phyloP scores from a whole-genome alignment of 2,113 vertebrate species.

The Urocitellus parryii region DNA sequence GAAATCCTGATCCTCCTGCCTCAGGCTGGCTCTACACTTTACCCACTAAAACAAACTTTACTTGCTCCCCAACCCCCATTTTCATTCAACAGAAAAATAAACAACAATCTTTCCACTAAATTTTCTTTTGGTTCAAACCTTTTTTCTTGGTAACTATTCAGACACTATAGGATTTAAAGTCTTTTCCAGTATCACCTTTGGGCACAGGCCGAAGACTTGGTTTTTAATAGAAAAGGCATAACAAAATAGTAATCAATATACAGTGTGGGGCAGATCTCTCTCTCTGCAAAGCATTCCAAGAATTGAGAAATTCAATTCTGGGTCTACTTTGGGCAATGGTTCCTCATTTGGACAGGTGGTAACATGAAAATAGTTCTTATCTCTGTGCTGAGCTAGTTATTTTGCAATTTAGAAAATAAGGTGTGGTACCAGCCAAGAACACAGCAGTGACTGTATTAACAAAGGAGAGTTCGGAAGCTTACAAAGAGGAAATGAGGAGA shows the following conservation, averaged over 20 bases:
- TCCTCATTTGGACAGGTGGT: background rate
- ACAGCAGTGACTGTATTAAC: slow-evolving; percentile 46
- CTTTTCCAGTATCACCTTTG: background rate
- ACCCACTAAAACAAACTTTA: background rate
- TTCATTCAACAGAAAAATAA: slow-evolving; percentile 15
- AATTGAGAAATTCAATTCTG: background rate
- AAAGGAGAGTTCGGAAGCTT: background rate
- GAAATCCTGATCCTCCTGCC: background rate
- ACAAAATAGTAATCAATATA: background rate
- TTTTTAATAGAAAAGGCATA: background rate
- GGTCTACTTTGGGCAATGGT: background rate
- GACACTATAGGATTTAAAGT: background rate
- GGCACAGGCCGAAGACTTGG: background rate
- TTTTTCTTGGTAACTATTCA: background rate
- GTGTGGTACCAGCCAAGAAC: background rate
- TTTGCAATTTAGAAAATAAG: slow-evolving; percentile 45
- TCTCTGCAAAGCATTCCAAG: background rate
- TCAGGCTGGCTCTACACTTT: background rate
- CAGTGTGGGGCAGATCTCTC: background rate
- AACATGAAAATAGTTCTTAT: background rate
- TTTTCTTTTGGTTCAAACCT: background rate
- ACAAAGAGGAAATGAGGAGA: slow-evolving; percentile 58
- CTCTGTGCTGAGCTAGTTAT: background rate
- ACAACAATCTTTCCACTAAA: background rate
- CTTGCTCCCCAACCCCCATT: background rate